Evolutionary conservation across 2,797 vertebrate species (phyloP).

Genomic region (Pseudomugil tenellus): DNA sequence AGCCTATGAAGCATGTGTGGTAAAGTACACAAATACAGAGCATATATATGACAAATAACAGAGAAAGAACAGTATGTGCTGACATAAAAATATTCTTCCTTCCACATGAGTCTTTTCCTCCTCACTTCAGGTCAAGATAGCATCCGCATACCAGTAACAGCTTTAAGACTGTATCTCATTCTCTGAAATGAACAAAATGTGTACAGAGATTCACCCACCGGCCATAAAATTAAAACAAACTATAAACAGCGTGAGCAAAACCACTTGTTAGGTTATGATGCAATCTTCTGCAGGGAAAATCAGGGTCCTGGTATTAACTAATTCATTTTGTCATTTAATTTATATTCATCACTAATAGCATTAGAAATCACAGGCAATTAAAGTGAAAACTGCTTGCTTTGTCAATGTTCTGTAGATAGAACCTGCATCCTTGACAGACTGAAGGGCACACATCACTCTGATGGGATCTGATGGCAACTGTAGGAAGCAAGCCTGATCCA

Average conservation of each 20-base stretch:
- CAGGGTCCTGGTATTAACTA: no score
- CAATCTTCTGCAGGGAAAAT: neutral
- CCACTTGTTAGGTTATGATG: neutral
- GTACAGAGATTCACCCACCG: conserved; percentile 10
- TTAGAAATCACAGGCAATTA: neutral
- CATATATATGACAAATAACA: conserved; percentile 27
- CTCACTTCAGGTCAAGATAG: conserved; percentile 60
- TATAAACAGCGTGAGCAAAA: neutral
- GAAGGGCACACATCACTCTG: neutral
- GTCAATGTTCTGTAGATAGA: neutral
- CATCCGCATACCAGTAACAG: conserved; percentile 47
- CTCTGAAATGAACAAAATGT: conserved; percentile 22
- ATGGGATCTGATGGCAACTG: neutral
- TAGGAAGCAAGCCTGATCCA: neutral
- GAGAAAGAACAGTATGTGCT: conserved; percentile 63
- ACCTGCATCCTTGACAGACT: neutral
- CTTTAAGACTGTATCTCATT: conserved; percentile 34
- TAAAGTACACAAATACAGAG: conserved; percentile 16
- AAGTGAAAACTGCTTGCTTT: neutral
- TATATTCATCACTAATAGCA: neutral
- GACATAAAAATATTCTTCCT: conserved; percentile 70
- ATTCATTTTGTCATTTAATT: no score
- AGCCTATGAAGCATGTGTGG: conserved; percentile 56
- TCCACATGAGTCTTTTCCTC: conserved; percentile 62
- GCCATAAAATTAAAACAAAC: neutral